phyloP scores from a whole-genome alignment of 2,113 vertebrate species.

The Odobenus rosmarus region DNA sequence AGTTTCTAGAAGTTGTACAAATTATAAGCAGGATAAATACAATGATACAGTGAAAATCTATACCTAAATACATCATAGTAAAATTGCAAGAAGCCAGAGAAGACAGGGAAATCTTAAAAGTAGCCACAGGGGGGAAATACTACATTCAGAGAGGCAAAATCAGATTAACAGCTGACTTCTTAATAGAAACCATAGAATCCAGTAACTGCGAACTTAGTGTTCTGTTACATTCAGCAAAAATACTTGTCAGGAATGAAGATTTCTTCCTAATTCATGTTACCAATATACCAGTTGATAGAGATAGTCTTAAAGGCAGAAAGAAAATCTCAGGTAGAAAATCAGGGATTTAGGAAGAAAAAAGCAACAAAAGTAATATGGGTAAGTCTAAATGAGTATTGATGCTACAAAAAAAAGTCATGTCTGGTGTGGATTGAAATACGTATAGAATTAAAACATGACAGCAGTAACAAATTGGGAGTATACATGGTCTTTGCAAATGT shows the following conservation, averaged over 20 bases:
- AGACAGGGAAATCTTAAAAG: neutral
- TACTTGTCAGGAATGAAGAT: constrained; percentile 1
- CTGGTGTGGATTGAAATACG: neutral
- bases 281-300: neutral
- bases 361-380: neutral
- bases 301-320: neutral
- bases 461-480: neutral
- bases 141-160: neutral
- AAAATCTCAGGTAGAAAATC: neutral
- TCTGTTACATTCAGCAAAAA: neutral
- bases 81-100: neutral
- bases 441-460: neutral
- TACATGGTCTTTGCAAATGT: neutral
- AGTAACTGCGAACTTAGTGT: neutral
- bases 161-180: neutral
- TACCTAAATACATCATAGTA: neutral
- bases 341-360: neutral
- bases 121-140: neutral
- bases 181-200: neutral
- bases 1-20: neutral
- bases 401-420: neutral
- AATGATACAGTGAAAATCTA: neutral
- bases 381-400: neutral
- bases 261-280: neutral
- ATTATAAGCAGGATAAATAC: neutral